Base-by-base conservation (phyloP, 2,113 vertebrate genomes). In the Acrocephalus arundinaceus region DNA sequence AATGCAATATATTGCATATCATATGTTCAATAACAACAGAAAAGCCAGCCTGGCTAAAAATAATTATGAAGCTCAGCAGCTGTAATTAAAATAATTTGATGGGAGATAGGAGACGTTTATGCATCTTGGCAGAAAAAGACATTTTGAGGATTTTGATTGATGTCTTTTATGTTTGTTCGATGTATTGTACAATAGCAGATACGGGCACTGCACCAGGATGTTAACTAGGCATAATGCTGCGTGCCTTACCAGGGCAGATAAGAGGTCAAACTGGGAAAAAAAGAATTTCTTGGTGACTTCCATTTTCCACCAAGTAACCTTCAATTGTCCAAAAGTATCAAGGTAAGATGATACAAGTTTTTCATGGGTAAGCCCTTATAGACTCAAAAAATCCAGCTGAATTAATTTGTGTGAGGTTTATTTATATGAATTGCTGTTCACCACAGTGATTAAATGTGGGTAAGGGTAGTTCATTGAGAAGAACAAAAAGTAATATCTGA, bases 11-110 rank as follows among this genome's bases (percentile, higher is more conserved):
- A 86, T 94, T 70, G 75, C 70, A 85, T 94, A 96, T 94, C 73
- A 9, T 94, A 96, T 83, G 70, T 96, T 97, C 87, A 94, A 91
- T 96, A 97, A 96, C 79, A 94, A 93, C 90, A 96, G 93, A 92
- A 91, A 90, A 97, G 86, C 61, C 95, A 97, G 93, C 62, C 86
- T 94, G 89, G 87, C 94, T 96, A 95, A 88, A 96, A 95, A 97
- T 98, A 97, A 97, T 97, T 95, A 89, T 85, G 92, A 96, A 97
- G 95, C 97, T 97, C 97, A 97, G 97, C 96, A 97, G 91, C 97
- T 96, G 84, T 98, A 97, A 98, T 98, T 98, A 98, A 98, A 98
- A 97, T 97, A 97, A 98, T 97, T 97, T 96, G 97, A 97, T 97
- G 97, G 94, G 93, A 97, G 96, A 97, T 97, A 97, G 95, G 96